Conservation (phyloP, 2,113 vertebrate species). For the Andinoacara biseriatus region DNA sequence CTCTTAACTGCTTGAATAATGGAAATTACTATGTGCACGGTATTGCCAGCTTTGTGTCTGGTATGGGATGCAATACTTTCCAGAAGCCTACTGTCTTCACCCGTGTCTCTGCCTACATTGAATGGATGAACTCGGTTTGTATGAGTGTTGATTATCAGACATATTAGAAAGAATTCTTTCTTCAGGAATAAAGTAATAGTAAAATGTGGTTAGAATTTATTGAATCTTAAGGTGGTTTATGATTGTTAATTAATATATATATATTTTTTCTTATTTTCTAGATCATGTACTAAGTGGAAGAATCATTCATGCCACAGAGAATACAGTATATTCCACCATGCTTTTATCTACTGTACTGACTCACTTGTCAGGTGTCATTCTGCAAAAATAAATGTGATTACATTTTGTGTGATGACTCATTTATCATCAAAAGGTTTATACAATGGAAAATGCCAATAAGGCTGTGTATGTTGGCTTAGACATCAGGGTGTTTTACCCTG, state of each 20-base stretch:
- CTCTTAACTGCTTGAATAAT: conserved; percentile 82
- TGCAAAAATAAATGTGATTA: conserved; percentile 46
- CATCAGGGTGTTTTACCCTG: neutral
- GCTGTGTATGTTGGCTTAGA: neutral
- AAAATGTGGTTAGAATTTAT: neutral
- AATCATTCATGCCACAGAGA: neutral
- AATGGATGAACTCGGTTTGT: conserved; percentile 81
- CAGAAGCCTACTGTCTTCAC: conserved; percentile 89
- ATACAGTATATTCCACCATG: neutral
- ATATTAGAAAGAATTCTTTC: no score
- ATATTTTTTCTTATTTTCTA: conserved; percentile 31
- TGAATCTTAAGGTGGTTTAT: neutral
- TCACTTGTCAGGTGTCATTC: conserved; percentile 1
- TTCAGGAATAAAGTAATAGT: neutral
- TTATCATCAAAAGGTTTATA: conserved; percentile 1
- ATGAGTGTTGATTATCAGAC: neutral
- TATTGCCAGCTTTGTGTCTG: conserved; percentile 87
- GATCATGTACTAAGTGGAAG: conserved; percentile 45
- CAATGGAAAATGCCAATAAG: neutral
- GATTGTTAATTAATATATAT: neutral
- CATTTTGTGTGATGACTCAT: conserved; percentile 14
- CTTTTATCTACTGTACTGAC: neutral
- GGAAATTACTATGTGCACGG: conserved; percentile 82
- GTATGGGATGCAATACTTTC: conserved; percentile 75
- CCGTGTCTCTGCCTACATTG: conserved; percentile 84